These are phyloP conservation scores for Amphipyra tragopoginis DNA, from an alignment of 2,888 invertebrate species.

Conservation along the genomic window DNA sequence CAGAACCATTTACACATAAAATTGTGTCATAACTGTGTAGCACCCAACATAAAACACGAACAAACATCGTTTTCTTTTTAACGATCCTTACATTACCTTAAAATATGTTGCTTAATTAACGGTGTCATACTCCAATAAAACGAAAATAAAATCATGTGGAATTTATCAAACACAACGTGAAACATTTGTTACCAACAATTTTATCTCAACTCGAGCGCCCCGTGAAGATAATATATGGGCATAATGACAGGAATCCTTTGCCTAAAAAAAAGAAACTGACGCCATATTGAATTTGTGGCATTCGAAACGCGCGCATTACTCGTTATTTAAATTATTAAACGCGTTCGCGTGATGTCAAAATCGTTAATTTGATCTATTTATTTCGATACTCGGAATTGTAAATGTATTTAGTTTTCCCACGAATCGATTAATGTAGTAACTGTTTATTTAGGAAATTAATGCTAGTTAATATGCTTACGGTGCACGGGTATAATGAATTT, in stretches of 20 bases:
- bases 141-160: constrained; percentile 63
- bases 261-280: constrained; percentile 73
- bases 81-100: constrained; percentile 54
- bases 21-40: constrained; percentile 53
- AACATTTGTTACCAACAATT: constrained; percentile 70
- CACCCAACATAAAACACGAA: constrained; percentile 53
- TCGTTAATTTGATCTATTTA: constrained; percentile 67
- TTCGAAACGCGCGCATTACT: constrained; percentile 75
- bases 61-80: constrained; percentile 54
- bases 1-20: constrained; percentile 47
- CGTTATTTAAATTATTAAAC: constrained; percentile 57
- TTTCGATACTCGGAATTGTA: constrained; percentile 46
- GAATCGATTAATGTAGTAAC: constrained; percentile 47
- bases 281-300: constrained; percentile 79
- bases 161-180: constrained; percentile 62
- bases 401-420: constrained; percentile 54
- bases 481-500: constrained; percentile 42
- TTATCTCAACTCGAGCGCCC: constrained; percentile 78
- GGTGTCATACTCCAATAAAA: constrained; percentile 62
- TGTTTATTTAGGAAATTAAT: constrained; percentile 44
- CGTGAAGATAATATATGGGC: constrained; percentile 81
- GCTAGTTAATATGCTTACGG: constrained; percentile 35
- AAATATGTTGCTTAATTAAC: constrained; percentile 64
- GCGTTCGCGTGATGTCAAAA: constrained; percentile 58
- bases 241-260: constrained; percentile 81